Percentiles rank a stretch among this genome's conserved stretches.
Conservation (phyloP, 2,797 vertebrate genomes). For the Acrossocheilus wenchowensis region DNA sequence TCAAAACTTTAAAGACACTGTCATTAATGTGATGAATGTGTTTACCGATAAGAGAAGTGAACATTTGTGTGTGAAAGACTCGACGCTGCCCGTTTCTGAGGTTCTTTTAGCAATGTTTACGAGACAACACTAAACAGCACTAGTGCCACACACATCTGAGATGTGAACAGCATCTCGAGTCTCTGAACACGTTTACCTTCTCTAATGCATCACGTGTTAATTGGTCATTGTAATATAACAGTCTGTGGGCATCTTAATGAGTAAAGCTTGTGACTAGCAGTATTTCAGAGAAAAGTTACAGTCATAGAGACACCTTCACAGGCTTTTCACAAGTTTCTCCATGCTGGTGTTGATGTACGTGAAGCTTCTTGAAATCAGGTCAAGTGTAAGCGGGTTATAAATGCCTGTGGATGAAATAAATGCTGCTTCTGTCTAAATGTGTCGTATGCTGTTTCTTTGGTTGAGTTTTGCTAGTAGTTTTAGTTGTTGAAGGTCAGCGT, state of each 20-base stretch:
- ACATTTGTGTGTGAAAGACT: neutral
- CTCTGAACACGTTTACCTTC: slow-evolving; percentile 90
- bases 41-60: neutral
- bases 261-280: slow-evolving; percentile 84
- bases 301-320: slow-evolving; percentile 57
- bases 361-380: neutral
- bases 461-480: neutral
- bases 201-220: slow-evolving; percentile 86
- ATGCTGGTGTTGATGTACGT: slow-evolving; percentile 53
- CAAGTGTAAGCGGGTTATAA: slow-evolving; percentile 60
- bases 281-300: slow-evolving; percentile 78
- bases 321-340: slow-evolving; percentile 53
- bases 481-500: neutral
- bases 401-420: slow-evolving; percentile 89
- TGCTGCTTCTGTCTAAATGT: slow-evolving; percentile 81
- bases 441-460: neutral
- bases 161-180: slow-evolving; percentile 67
- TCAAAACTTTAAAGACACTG: neutral
- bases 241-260: slow-evolving; percentile 78
- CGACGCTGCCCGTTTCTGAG: neutral
- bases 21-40: neutral
- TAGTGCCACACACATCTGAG: slow-evolving; percentile 62
- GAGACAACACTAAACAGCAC: neutral
- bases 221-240: slow-evolving; percentile 77
- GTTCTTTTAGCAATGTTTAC: neutral